Percentiles rank a stretch among this genome's conserved stretches.
Evolutionary conservation across 2,797 vertebrate genomes (phyloP).

Genomic region (Psittacula echo): DNA sequence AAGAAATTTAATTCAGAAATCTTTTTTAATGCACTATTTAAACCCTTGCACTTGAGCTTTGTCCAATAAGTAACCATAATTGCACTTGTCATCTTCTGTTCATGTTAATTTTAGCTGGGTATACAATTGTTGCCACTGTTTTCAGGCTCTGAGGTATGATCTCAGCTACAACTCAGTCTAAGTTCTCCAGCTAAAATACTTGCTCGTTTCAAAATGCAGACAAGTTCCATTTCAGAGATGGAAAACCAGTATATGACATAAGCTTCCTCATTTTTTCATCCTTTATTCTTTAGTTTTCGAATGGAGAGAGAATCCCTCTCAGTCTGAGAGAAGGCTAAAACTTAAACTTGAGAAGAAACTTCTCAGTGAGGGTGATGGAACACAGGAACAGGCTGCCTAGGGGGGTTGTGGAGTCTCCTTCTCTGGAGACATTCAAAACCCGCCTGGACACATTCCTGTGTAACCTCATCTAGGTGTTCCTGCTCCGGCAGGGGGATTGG

Average conservation of each 20-base stretch:
- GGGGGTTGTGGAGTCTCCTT: too few relatives aligned
- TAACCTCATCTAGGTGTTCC: too few relatives aligned
- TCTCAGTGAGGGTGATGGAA: too few relatives aligned
- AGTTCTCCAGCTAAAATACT: not conserved
- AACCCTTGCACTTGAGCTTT: not conserved
- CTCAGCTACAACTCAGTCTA: not conserved
- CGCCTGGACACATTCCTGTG: too few relatives aligned
- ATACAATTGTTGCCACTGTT: not conserved
- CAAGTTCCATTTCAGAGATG: not conserved
- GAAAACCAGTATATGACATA: not conserved
- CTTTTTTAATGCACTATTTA: not conserved
- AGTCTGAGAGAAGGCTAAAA: not conserved
- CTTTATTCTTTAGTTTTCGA: not conserved
- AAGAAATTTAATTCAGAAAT: not conserved
- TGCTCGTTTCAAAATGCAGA: not conserved
- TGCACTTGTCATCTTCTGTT: not conserved
- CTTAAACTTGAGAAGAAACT: too few relatives aligned
- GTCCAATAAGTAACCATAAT: not conserved
- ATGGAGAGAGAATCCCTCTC: not conserved
- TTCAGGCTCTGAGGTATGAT: not conserved
- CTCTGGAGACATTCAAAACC: too few relatives aligned
- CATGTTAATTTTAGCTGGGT: not conserved
- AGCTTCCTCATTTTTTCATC: not conserved
- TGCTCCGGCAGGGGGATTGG: too few relatives aligned
- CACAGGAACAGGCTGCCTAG: too few relatives aligned